Evolutionary conservation across 2,797 vertebrate species (phyloP).

Genomic region (Rhinichthys osculus): DNA sequence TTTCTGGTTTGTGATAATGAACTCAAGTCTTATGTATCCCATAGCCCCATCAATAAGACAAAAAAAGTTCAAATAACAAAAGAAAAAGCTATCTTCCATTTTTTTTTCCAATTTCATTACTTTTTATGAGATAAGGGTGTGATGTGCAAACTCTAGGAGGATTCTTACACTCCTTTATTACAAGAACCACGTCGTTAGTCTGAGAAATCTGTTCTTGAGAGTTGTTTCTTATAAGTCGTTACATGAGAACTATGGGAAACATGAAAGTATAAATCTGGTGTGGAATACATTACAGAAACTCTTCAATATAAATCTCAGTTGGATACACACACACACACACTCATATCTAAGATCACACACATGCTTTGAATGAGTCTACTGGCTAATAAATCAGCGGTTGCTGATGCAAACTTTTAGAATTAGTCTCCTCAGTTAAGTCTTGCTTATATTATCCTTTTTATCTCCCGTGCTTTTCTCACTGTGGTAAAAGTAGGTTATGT

Average conservation of each 20-base stretch:
- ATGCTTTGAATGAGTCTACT: conserved; percentile 15
- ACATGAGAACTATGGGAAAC: not conserved
- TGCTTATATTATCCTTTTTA: conserved; percentile 16
- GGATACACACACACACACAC: not conserved
- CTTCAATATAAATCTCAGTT: conserved; percentile 23
- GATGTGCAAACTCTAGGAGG: not conserved
- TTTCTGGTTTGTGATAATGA: not conserved
- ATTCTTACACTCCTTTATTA: conserved; percentile 8
- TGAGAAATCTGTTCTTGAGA: conserved; percentile 10
- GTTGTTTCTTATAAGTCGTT: not conserved
- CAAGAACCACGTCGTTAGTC: conserved; percentile 2
- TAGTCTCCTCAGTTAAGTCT: not conserved
- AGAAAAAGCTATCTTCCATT: not conserved
- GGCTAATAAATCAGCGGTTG: conserved; percentile 40
- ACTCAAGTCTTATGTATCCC: not conserved
- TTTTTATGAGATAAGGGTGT: conserved; percentile 8
- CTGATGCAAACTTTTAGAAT: conserved; percentile 34
- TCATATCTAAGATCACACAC: conserved; percentile 2
- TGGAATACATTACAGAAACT: conserved; percentile 18
- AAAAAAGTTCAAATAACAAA: not conserved
- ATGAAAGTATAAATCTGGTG: conserved; percentile 10
- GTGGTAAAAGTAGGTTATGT: conserved; percentile 14
- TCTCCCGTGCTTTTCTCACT: conserved; percentile 8
- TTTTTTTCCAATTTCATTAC: not conserved
- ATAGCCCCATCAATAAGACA: not conserved